Percentiles rank a stretch among this genome's conserved stretches.
Evolutionary conservation across 2,797 vertebrate species (phyloP).

Genomic region (Aphelocoma californica): DNA sequence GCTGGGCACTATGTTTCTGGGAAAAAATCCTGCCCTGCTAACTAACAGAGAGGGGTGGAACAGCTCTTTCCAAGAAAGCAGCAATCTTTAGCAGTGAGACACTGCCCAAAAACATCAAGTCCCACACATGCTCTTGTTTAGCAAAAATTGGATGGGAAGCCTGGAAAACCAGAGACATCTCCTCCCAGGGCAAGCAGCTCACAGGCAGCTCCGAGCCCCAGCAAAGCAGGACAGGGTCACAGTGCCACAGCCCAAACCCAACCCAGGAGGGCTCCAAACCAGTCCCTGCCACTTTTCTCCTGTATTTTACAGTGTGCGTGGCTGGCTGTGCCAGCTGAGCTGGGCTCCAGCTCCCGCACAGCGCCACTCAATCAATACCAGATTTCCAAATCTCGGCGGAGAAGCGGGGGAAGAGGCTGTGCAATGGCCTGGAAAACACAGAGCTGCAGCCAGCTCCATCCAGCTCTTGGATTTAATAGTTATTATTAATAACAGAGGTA

Average conservation of each 20-base stretch:
- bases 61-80: constrained; percentile 38
- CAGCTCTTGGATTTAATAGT: constrained; percentile 2
- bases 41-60: neutral
- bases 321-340: neutral
- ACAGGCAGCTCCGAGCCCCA: neutral
- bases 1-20: neutral
- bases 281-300: neutral
- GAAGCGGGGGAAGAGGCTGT: neutral
- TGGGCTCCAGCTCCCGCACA: neutral
- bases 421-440: neutral
- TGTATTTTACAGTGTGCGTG: fast-evolving
- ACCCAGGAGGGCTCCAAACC: neutral
- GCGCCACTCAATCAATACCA: neutral
- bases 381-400: neutral
- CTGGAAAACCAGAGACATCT: neutral
- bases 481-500: constrained; percentile 30
- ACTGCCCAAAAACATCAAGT: constrained; percentile 10
- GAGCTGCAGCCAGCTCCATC: neutral
- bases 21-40: neutral
- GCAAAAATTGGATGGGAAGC: neutral
- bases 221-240: fast-evolving
- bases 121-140: constrained; percentile 41
- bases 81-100: neutral
- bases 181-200: neutral
- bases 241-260: neutral